Conservation (phyloP, 2,797 vertebrate genomes). For the Moxostoma hubbsi region DNA sequence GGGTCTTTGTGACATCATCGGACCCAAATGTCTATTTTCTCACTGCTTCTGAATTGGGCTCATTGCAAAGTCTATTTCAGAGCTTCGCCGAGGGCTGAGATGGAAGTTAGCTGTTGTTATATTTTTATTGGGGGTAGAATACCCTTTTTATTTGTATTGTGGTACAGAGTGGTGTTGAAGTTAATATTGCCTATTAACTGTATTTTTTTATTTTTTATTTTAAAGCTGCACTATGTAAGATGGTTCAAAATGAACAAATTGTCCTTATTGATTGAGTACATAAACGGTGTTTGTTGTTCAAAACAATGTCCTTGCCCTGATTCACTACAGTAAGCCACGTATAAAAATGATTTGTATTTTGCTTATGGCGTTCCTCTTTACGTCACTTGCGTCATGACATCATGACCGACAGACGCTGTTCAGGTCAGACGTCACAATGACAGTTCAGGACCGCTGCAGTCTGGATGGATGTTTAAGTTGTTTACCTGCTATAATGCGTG, state of each 20-base stretch:
- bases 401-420: too few species aligned
- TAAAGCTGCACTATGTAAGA: background rate
- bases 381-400: too few species aligned
- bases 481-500: too few species aligned
- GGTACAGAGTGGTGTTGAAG: constrained; percentile 16
- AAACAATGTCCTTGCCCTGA: too few species aligned
- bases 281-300: too few species aligned
- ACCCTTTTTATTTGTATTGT: background rate
- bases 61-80: background rate
- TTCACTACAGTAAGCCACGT: too few species aligned
- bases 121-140: background rate
- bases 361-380: too few species aligned
- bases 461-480: too few species aligned
- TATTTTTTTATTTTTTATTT: constrained; percentile 37
- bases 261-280: too few species aligned
- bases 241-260: background rate
- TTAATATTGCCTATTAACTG: constrained; percentile 42
- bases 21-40: constrained; percentile 4
- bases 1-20: background rate
- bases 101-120: constrained; percentile 19
- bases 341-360: too few species aligned
- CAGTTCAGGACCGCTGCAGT: too few species aligned
- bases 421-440: too few species aligned
- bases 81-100: constrained; percentile 15
- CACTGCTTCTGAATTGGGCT: constrained; percentile 1